These are phyloP conservation scores for Hypocryptadius cinnamomeus DNA, from an alignment of 2,113 vertebrate genomes.

Conservation along the genomic window DNA sequence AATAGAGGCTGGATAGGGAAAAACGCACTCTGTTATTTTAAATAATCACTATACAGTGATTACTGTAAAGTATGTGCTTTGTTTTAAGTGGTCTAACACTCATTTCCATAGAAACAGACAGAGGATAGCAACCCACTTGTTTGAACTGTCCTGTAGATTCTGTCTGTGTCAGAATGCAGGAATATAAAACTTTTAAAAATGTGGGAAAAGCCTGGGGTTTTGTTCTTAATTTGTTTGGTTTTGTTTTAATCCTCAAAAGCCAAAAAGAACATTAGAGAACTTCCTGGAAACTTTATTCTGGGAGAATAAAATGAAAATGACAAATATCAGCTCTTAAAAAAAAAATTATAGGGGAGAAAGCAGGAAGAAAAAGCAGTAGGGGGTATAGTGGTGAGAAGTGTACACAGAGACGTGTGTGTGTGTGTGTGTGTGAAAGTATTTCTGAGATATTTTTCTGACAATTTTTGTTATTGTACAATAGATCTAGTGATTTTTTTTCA, in stretches of 20 bases:
- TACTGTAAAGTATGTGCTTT: constrained; percentile 23
- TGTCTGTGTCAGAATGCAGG: constrained; percentile 16
- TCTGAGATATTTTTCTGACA: neutral
- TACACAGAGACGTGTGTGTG: neutral
- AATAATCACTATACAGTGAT: constrained; percentile 36
- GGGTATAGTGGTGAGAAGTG: neutral
- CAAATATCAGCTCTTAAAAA: neutral
- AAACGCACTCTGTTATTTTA: constrained; percentile 29
- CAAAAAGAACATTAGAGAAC: neutral
- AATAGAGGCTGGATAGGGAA: neutral
- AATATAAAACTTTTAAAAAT: constrained; percentile 34
- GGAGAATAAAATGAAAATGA: neutral
- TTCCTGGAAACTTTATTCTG: neutral
- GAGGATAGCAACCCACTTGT: constrained; percentile 6
- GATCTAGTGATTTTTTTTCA: neutral
- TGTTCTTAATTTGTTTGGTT: neutral
- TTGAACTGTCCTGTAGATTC: constrained; percentile 37
- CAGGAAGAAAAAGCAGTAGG: neutral
- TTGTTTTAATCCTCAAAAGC: neutral
- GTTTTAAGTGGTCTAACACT: constrained; percentile 9
- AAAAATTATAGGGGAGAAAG: neutral
- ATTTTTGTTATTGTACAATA: neutral
- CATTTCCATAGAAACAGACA: constrained; percentile 60
- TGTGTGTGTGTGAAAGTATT: neutral
- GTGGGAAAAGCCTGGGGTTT: neutral